Conservation (phyloP, 2,888 invertebrate species). For the Drosophila melanosoma region DNA sequence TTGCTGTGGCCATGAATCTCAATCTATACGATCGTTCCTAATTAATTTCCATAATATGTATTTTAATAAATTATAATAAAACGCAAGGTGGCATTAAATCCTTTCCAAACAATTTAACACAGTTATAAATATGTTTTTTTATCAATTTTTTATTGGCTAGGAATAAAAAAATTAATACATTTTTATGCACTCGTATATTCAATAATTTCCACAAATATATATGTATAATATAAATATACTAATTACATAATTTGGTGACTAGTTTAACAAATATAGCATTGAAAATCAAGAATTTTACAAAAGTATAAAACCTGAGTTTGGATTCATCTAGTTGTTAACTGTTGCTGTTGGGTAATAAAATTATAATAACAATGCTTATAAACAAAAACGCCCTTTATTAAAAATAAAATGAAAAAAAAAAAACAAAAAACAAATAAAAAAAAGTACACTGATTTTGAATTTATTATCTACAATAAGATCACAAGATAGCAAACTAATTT, state of each 20-base stretch:
- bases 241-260: constrained; percentile 2
- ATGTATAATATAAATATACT: constrained; percentile 1
- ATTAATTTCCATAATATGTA: background rate
- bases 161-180: background rate
- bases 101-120: background rate
- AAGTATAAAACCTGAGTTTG: background rate
- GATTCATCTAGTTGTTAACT: background rate
- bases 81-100: background rate
- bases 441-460: constrained; percentile 7
- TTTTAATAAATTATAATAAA: background rate
- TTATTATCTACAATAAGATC: constrained; percentile 40
- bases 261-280: background rate
- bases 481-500: constrained; percentile 41
- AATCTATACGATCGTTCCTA: constrained; percentile 33
- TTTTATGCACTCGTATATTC: background rate
- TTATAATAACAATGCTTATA: background rate
- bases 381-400: background rate
- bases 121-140: background rate
- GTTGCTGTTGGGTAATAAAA: constrained; percentile 11
- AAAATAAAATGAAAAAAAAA: background rate
- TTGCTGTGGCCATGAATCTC: constrained; percentile 27
- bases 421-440: background rate
- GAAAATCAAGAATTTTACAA: background rate
- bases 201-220: background rate
- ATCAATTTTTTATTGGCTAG: background rate